Evolutionary conservation across 2,797 vertebrate genomes (phyloP), one percentile per base, ranked within the genome.

Genomic region (Propithecus deckenii): DNA sequence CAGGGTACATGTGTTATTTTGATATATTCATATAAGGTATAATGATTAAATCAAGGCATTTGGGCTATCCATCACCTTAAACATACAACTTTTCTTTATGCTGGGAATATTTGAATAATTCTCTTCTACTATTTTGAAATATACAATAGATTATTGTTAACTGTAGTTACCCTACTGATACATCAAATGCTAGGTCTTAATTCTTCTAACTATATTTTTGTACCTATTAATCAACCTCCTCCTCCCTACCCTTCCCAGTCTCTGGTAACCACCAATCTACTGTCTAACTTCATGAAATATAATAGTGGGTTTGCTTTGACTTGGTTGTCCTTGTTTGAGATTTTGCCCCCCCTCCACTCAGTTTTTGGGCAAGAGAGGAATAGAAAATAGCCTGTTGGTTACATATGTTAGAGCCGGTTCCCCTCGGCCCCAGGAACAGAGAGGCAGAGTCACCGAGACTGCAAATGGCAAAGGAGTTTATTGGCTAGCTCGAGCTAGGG

Each of bases 261-360:
- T 79, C n/a, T 79, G 32, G n/a, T 55, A 38, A 35, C 13, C 76
- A n/a, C 76, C 13, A 55, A 0, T 55, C 76, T 55, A 25, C 22
- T 55, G 50, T 52, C 52, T 38, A 8, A 25, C 50, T 79, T 79
- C 7, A 35, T 55, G 22, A 79, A n/a, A 55, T 55, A 38, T 55
- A 79, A 55, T 7, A 23, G n/a, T 35, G 20, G 7, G 7, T 9
- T 25, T 20, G 14, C 5, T 50, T 4, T 50, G 20, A 46, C 32
- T 18, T 6, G 17, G 2, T 48, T 38, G 18, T 57, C 79, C 48
- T 43, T 9, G 12, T 38, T 63, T 55, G 20, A 38, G 2, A 1
- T 10, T 48, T 18, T 25, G 2, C 18, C 35, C 61, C 7, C 3
- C 4, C 5, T 55, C 9, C 3, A 4, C 7, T 20, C 1, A 2